phyloP scores from a whole-genome alignment of 2,797 vertebrate genomes.

The Lepidocolaptes lacrymiger region DNA sequence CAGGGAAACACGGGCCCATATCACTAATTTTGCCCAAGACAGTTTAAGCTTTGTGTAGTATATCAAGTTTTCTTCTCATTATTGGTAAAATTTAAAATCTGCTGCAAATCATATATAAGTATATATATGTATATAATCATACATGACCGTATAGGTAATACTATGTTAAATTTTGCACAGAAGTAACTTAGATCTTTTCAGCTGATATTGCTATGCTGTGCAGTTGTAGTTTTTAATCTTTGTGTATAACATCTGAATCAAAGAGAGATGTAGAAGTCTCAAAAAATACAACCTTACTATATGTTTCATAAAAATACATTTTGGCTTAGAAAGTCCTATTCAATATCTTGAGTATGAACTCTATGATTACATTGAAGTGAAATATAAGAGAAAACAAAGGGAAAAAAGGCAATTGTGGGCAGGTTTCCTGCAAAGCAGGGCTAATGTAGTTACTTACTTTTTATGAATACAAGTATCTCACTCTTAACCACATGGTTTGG shows the following conservation, averaged over 20 bases:
- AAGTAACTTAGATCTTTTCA: not conserved
- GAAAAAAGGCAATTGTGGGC: not conserved
- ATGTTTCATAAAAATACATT: not conserved
- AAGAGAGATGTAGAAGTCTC: not conserved
- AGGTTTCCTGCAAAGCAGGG: not conserved
- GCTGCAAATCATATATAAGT: not conserved
- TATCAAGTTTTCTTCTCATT: not conserved
- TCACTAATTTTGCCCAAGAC: not conserved
- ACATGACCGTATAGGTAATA: not conserved
- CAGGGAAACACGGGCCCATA: not conserved
- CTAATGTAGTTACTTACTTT: not conserved
- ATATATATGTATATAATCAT: not conserved
- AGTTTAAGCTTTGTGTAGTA: not conserved
- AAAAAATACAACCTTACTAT: not conserved
- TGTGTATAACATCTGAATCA: not conserved
- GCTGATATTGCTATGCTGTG: not conserved
- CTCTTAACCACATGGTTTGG: not conserved
- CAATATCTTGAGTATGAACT: not conserved
- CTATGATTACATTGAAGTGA: not conserved
- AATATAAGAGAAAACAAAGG: not conserved
- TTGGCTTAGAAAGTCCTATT: not conserved
- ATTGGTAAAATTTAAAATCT: slow-evolving; percentile 7
- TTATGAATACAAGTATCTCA: not conserved
- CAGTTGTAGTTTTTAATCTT: not conserved
- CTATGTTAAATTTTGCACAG: not conserved